Conservation (phyloP, 2,888 invertebrate species). For the Lepidonotus clava region DNA sequence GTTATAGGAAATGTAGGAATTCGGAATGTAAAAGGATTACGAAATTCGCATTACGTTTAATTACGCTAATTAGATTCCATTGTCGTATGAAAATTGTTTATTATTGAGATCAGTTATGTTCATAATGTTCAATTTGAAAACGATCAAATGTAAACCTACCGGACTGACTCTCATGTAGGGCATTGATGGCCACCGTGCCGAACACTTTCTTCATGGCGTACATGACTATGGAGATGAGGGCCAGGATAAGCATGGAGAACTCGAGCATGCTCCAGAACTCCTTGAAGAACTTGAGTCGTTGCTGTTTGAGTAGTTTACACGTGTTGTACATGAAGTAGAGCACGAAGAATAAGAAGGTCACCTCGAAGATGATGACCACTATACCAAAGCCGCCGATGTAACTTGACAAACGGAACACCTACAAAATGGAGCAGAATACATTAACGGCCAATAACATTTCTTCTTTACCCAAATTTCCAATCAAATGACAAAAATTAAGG, state of each 20-base stretch:
- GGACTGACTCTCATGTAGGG: constrained; percentile 71
- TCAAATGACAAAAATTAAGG: too few relatives aligned
- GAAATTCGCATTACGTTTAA: too few relatives aligned
- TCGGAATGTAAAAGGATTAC: too few relatives aligned
- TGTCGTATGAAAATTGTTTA: too few relatives aligned
- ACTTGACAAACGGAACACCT: constrained; percentile 79
- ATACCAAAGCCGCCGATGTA: constrained; percentile 80
- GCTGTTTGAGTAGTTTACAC: constrained; percentile 73
- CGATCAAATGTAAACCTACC: neutral
- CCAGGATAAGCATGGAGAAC: constrained; percentile 78
- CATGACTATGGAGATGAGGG: constrained; percentile 79
- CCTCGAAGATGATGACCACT: constrained; percentile 79
- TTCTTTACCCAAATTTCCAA: neutral
- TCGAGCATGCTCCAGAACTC: constrained; percentile 81
- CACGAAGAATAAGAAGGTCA: constrained; percentile 79
- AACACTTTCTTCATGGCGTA: constrained; percentile 80
- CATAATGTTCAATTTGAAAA: neutral
- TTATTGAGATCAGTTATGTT: too few relatives aligned
- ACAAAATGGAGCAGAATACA: too few relatives aligned
- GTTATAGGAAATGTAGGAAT: too few relatives aligned
- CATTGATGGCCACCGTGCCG: constrained; percentile 74
- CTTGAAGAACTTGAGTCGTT: constrained; percentile 78
- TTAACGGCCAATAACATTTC: too few relatives aligned
- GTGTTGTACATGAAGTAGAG: constrained; percentile 80
- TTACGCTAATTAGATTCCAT: too few relatives aligned